Evolutionary conservation across 2,888 invertebrate genomes (phyloP).

Genomic region (Euphydryas editha): DNA sequence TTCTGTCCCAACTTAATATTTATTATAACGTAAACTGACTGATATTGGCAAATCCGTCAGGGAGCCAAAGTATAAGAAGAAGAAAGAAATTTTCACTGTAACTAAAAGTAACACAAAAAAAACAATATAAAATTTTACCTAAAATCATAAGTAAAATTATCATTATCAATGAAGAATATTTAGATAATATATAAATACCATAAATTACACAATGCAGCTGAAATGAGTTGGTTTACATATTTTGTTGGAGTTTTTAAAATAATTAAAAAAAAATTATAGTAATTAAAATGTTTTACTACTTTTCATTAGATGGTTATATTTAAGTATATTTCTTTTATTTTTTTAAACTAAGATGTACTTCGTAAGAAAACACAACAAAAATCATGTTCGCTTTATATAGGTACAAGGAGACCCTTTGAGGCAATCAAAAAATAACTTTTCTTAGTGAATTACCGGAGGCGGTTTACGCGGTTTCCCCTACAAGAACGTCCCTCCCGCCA

Average conservation of each 20-base stretch:
- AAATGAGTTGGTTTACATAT: neutral
- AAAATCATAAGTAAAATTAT: no score
- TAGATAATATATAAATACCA: no score
- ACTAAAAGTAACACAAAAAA: no score
- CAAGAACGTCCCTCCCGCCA: conserved; percentile 78
- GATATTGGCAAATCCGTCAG: no score
- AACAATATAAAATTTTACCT: no score
- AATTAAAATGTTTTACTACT: neutral
- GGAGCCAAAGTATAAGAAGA: no score
- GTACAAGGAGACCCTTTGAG: conserved; percentile 56
- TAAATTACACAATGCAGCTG: neutral
- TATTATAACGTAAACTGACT: no score
- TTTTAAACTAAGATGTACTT: neutral
- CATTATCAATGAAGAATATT: no score
- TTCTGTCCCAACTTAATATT: no score
- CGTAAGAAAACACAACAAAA: conserved; percentile 3
- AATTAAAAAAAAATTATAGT: no score
- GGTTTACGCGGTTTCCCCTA: conserved; percentile 80
- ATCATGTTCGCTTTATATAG: conserved; percentile 66
- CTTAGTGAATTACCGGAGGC: conserved; percentile 82
- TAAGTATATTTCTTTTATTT: neutral
- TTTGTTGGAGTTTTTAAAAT: no score
- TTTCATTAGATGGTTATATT: neutral
- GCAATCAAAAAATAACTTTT: conserved; percentile 78
- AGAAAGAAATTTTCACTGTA: no score